These are phyloP conservation scores for Asbolus verrucosus DNA, from an alignment of 1,140 invertebrate species.

Conservation along the genomic window DNA sequence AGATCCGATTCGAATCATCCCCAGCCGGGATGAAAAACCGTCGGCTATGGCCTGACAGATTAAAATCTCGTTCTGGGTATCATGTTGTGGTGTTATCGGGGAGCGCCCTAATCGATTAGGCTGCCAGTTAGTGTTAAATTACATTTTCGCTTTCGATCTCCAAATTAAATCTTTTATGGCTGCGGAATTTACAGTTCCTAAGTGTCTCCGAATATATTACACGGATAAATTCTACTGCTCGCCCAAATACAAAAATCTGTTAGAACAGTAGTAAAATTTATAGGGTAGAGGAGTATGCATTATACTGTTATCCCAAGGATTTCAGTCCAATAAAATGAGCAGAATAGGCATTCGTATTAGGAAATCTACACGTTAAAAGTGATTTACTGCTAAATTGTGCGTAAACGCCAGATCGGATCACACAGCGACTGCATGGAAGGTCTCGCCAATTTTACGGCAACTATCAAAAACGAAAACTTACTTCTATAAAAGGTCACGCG, in stretches of 20 bases:
- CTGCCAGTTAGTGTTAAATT: conserved; percentile 24
- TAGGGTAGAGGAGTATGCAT: conserved; percentile 27
- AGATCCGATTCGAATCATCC: conserved; percentile 1
- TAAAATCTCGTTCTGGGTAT: conserved; percentile 12
- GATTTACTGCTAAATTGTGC: conserved; percentile 35
- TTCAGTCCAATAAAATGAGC: conserved; percentile 24
- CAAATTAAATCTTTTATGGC: conserved; percentile 16
- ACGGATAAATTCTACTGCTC: conserved; percentile 6
- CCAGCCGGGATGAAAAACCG: background rate
- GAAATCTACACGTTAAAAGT: conserved; percentile 38
- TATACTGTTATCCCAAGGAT: conserved; percentile 30
- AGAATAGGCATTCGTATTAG: conserved; percentile 31
- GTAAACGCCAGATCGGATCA: conserved; percentile 38
- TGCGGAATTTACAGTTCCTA: conserved; percentile 11
- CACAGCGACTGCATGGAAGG: conserved; percentile 14
- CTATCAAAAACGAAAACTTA: conserved; percentile 7
- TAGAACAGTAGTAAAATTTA: conserved; percentile 26
- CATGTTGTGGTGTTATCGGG: conserved; percentile 18
- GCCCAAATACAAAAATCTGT: conserved; percentile 21
- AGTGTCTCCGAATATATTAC: conserved; percentile 18
- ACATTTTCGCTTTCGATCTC: conserved; percentile 17
- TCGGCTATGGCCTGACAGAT: background rate
- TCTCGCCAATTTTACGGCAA: background rate
- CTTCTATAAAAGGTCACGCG: too few relatives aligned
- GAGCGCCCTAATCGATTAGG: conserved; percentile 1